Base-by-base conservation (phyloP, 2,113 vertebrate genomes). In the Rhea americana region DNA sequence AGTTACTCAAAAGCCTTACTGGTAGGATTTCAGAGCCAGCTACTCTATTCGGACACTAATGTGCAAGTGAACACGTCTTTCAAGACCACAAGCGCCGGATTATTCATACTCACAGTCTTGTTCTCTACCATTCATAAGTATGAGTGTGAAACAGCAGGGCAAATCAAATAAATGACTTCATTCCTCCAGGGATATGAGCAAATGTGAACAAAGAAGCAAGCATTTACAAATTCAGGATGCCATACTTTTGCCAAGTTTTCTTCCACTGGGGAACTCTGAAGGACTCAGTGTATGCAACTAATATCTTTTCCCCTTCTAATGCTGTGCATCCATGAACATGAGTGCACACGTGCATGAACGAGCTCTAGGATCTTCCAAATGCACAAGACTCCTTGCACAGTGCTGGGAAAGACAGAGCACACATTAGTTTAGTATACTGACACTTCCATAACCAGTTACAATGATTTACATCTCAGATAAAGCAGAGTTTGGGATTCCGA, bases 151-250 rank as follows among this genome's bases (percentile, higher is more conserved):
- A 87, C 63, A 93, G 75, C 63, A 53, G 71, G 86, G 81, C 43
- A 96, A 90, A 89, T 75, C 75, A 95, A 93, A 95, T 41, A 90
- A 80, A 95, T 95, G 0, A 96, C 94, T 90, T 96, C 87, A 96
- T 87, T 89, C 82, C 95, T 92, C 92, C 1, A 2, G 93, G 82
- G 66, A 79, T 63, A 90, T 81, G 72, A 94, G 91, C 35, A 93
- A 93, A 93, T 32, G 78, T 0, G 50, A 94, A 94, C 86, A 94
- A 94, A 93, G 91, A 74, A 83, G 76, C 56, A 91, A 95, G 83
- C 58, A 87, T 75, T 75, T 65, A 91, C 55, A 92, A 87, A 91
- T 72, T 92, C 82, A 82, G 58, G 81, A 87, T 85, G 71, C 70
- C 20, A 5, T 32, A 61, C 24, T 93, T 93, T 78, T 87, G 90